Base-by-base conservation (phyloP, 30 jellyfish, hydroid and myxozoan species). In the Hydra vulgaris region DNA sequence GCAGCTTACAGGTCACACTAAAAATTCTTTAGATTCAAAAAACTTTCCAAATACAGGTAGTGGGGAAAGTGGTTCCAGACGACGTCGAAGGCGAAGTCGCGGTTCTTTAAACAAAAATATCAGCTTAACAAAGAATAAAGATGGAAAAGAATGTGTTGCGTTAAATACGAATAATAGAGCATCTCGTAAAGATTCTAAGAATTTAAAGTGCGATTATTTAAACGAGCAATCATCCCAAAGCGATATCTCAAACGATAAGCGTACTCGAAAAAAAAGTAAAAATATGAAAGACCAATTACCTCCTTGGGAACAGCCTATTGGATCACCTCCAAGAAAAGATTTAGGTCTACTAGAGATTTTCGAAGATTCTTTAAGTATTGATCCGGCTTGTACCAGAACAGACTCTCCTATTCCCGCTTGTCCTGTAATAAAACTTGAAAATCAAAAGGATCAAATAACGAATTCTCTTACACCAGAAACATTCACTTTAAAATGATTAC, bases 291-390 rank as follows among this genome's bases (percentile, higher is more conserved):
- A 92, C 1, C 76, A 89, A 21, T 92, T 82, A 15, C 96, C 97
- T 0, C 97, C 97, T 0, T 91, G 97, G 97, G 95, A 85, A 18
- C 81, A 74, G 19, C 97, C 97, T 0, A 85, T 86, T 77, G 96
- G 78, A 21, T 91, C 97, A 17, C 97, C 97, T 16, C 97, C 97
- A 26, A 76, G 96, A 70, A 79, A 94, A 15, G 97, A 91, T 77
- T 54, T 74, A 7, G 86, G 87, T 54, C 82, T 80, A 26, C 77
- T 91, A 70, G 67, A 85, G 21, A 86, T 91, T 0, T 74, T 74
- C 7, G 96, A 82, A 23, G 82, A 80, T 71, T 96, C 83, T 20
- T 88, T 86, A 27, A 83, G 87, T 82, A 21, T 91, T 25, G 97
- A 91, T 79, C 97, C 97, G 71, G 97, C 97, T 0, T 91, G 97